phyloP scores from a whole-genome alignment of 2,113 vertebrate species.

The Malurus cyaneus region DNA sequence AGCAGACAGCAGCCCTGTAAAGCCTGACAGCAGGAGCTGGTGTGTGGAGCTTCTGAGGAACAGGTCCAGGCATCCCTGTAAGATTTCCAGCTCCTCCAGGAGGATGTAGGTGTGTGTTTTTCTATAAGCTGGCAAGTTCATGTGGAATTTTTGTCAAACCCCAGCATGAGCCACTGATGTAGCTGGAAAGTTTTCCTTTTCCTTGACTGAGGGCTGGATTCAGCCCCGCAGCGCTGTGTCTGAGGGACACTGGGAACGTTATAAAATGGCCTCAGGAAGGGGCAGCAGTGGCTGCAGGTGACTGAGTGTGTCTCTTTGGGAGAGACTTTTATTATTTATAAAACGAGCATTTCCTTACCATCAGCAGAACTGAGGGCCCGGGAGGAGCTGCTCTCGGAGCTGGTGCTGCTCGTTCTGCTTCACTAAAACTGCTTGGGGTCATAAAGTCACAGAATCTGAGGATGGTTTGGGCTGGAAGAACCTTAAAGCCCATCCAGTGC shows the following conservation, averaged over 20 bases:
- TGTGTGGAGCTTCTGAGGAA: background rate
- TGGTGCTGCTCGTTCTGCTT: background rate
- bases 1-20: background rate
- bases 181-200: background rate
- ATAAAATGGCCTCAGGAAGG: background rate
- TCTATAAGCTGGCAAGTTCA: background rate
- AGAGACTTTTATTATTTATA: background rate
- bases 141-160: background rate
- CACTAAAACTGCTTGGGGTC: accelerated
- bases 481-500: accelerated
- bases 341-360: background rate
- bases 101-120: background rate
- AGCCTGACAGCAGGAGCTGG: background rate
- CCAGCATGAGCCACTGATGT: background rate
- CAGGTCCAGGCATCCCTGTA: background rate
- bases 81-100: background rate
- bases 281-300: background rate
- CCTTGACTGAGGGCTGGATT: background rate
- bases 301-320: background rate
- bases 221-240: background rate
- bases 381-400: background rate
- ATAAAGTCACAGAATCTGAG: background rate
- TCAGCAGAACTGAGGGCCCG: background rate
- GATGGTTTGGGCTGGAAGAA: background rate
- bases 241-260: accelerated